Percentiles rank a stretch among this genome's conserved stretches.
Conservation (phyloP, 1,140 invertebrate genomes). For the Danaus melanippus region DNA sequence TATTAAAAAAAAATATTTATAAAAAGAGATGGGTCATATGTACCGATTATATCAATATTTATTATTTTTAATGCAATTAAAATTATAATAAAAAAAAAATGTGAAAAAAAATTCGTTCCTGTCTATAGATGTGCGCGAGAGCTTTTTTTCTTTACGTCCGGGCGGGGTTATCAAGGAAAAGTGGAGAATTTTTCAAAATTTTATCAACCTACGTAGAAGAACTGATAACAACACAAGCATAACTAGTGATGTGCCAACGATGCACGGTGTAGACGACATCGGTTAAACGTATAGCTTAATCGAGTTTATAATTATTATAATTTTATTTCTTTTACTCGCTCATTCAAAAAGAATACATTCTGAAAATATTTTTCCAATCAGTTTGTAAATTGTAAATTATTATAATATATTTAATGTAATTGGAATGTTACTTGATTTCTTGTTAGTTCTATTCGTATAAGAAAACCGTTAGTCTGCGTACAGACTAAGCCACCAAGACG, state of each 20-base stretch:
- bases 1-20: background rate
- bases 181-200: conserved; percentile 70
- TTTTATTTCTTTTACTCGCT: too few relatives aligned
- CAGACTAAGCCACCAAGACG: conserved; percentile 17
- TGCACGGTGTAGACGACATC: conserved; percentile 14
- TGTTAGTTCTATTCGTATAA: conserved; percentile 4
- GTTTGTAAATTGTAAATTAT: too few relatives aligned
- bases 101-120: background rate
- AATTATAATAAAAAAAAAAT: background rate
- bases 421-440: too few relatives aligned
- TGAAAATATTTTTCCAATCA: too few relatives aligned
- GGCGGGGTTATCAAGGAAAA: conserved; percentile 66
- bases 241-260: conserved; percentile 41
- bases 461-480: conserved; percentile 14
- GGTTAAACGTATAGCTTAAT: too few relatives aligned
- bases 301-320: too few relatives aligned
- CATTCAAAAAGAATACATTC: too few relatives aligned
- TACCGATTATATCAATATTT: too few relatives aligned
- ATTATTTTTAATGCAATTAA: too few relatives aligned
- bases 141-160: conserved; percentile 56
- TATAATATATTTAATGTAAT: too few relatives aligned
- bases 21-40: too few relatives aligned
- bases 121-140: conserved; percentile 43
- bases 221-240: conserved; percentile 46
- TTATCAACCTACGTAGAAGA: conserved; percentile 54